Evolutionary conservation across 37 sponge, comb jelly and placozoan species (phyloP), one percentile per base, ranked within the genome.

Genomic region (Lycopodina hypogea): DNA sequence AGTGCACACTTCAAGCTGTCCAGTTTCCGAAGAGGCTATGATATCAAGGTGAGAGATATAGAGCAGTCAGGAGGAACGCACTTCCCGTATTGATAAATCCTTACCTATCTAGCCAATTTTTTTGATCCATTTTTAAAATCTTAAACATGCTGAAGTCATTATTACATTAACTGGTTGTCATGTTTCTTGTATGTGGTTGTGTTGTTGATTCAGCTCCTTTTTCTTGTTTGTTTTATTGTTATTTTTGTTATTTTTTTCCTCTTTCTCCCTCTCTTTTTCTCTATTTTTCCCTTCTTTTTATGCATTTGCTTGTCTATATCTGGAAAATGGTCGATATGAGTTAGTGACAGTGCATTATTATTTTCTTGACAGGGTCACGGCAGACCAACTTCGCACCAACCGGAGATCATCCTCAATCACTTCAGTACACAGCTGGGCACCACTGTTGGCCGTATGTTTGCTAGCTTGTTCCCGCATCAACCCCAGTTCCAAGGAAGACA

Each of bases 1-100:
- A 98, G 96, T 55, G 96, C 99, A 32, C 84, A 84, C 57, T 98
- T 98, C 86, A 98, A 92, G 71, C 82, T 98, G 17, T 88, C 94
- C 34, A 86, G 65, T 56, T 90, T 91, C 75, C 86, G 52, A 39
- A 60, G 86, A 69, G 90, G 90, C 9, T 81, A 85, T 78, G 78
- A 93, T 21, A 93, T 98, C 22, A 88, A 71, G 84, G 96, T 92
- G 45, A 71, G 81, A 83, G 15, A 6, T 59, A 12, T 18, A 38
- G 28, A 63, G 11, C 11, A n/a, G n/a, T 63, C n/a, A n/a, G n/a
- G n/a, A n/a, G n/a, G n/a, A n/a, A 53, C 14, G 14, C 17, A 53
- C 56, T 53, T 14, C 56, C 14, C 18, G 56, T 19, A 19, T n/a
- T n/a, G n/a, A n/a, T n/a, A n/a, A n/a, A n/a, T n/a, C n/a, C n/a